Evolutionary conservation across 1,140 invertebrate genomes (phyloP).

Genomic region (Drosophila arawakana): DNA sequence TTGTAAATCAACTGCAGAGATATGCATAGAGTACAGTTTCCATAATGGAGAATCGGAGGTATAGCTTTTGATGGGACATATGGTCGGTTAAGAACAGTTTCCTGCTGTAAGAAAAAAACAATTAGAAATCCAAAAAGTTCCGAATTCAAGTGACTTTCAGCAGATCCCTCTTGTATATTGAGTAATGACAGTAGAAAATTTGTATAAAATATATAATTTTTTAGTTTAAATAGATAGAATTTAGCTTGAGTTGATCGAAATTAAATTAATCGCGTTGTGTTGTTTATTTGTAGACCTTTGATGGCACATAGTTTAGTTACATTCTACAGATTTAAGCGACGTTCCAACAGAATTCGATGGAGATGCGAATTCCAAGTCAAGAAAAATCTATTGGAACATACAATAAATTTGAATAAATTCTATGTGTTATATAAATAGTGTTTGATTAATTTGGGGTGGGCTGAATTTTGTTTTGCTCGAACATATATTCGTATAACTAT

Average conservation of each 20-base stretch:
- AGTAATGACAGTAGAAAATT: conserved; percentile 50
- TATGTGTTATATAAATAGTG: conserved; percentile 29
- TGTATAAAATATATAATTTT: conserved; percentile 52
- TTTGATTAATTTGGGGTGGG: conserved; percentile 55
- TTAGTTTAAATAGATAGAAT: conserved; percentile 46
- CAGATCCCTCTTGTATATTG: conserved; percentile 20
- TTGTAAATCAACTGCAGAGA: conserved; percentile 27
- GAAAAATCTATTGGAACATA: conserved; percentile 22
- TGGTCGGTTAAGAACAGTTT: conserved; percentile 32
- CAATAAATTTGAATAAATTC: conserved; percentile 36
- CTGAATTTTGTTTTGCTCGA: conserved; percentile 52
- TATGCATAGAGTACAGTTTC: conserved; percentile 35
- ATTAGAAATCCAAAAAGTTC: conserved; percentile 10
- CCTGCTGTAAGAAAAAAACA: conserved; percentile 23
- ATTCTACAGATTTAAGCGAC: conserved; percentile 5
- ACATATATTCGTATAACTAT: conserved; percentile 32
- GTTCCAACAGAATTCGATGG: conserved; percentile 23
- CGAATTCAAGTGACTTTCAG: conserved; percentile 32
- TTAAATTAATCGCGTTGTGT: conserved; percentile 12
- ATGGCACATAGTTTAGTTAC: conserved; percentile 52
- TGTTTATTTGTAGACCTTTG: conserved; percentile 21
- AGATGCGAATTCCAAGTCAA: conserved; percentile 4
- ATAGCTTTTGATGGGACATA: conserved; percentile 64
- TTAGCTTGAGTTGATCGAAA: conserved; percentile 50
- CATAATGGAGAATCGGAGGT: conserved; percentile 59